Conservation (phyloP, 1,140 invertebrate genomes). For the Pogonognathellus flavescens region DNA sequence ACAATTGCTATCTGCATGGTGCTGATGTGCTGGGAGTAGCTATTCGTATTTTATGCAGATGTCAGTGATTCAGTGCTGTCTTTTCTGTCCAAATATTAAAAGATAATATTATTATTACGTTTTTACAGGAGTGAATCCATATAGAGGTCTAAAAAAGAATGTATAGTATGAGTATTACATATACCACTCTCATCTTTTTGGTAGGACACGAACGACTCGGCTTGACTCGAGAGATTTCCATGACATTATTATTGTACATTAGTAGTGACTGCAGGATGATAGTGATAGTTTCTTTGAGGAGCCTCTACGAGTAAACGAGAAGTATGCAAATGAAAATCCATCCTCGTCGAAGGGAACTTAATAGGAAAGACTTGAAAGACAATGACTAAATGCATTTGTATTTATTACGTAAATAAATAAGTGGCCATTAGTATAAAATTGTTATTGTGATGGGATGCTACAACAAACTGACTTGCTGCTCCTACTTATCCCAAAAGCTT, state of each 20-base stretch:
- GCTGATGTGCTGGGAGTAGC: no score
- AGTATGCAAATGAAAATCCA: conserved; percentile 8
- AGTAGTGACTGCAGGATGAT: background rate
- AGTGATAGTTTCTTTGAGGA: background rate
- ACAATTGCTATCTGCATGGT: background rate
- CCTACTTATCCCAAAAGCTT: no score
- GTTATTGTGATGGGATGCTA: conserved; percentile 8
- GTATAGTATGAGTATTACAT: no score
- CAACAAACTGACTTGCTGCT: no score
- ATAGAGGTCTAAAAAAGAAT: no score
- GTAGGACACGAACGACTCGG: conserved; percentile 35
- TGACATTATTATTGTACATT: conserved; percentile 22
- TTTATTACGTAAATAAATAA: conserved; percentile 42
- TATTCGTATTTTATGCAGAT: background rate
- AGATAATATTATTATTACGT: no score
- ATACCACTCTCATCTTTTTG: background rate
- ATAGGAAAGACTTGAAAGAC: conserved; percentile 15
- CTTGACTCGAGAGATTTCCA: conserved; percentile 40
- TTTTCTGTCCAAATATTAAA: no score
- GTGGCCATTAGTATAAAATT: conserved; percentile 38
- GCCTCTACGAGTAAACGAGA: background rate
- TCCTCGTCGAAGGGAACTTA: background rate
- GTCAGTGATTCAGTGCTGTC: background rate
- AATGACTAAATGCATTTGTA: conserved; percentile 42
- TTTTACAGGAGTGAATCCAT: no score